Evolutionary conservation across 2,888 invertebrate species (phyloP), one percentile per base, ranked within the genome.

Genomic region (Hypena proboscidalis): DNA sequence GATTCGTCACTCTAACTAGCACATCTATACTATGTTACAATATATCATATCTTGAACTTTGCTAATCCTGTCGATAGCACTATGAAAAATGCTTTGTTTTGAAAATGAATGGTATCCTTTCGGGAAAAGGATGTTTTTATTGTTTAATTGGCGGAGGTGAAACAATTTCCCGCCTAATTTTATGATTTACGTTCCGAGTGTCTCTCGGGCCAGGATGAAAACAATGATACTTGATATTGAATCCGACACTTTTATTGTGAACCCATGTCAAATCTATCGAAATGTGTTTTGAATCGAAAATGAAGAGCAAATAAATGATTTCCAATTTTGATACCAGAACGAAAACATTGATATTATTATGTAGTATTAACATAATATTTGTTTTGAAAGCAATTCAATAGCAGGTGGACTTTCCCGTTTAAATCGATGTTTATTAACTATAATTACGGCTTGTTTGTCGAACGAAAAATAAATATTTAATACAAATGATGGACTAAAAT

Each of bases 161-260:
- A 32, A 44, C 39, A 40, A 54, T 63, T 63, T 63, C 63, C 60
- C 63, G 63, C 63, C 54, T 52, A 55, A 63, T 52, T 63, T 58
- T 23, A 40, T 45, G 41, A 36, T 22, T 31, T 35, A 42, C 31
- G 38, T 44, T 27, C 9, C 29, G 15, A 25, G 29, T 27, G n/a
- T n/a, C n/a, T n/a, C n/a, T n/a, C n/a, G 37, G 38, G 49, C 31
- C 35, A 26, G 9, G n/a, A 14, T n/a, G 26, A 17, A 30, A 51
- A 52, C 37, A 49, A 49, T 38, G 17, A 13, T 47, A 23, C 43
- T 45, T 13, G 20, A 9, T n/a, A 27, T 13, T 27, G 11, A 26
- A 37, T 11, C n/a, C n/a, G n/a, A n/a, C n/a, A n/a, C n/a, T n/a
- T n/a, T n/a, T n/a, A n/a, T n/a, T n/a, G n/a, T n/a, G n/a, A n/a